phyloP scores from a whole-genome alignment of 92 coral and sea anemone species.

The Parazoanthus swiftii region DNA sequence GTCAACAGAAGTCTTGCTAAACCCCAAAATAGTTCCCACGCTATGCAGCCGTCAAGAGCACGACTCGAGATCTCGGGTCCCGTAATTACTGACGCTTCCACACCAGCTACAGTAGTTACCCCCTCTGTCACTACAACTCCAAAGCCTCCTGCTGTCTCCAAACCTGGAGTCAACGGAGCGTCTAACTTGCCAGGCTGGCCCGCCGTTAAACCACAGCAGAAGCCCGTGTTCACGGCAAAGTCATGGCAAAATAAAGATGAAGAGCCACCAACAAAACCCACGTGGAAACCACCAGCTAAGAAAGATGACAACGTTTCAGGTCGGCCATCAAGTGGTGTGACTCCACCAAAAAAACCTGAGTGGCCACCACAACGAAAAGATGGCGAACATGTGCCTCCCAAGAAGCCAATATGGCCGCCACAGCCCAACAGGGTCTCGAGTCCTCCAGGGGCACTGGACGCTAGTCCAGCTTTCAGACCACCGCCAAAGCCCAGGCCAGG shows the following conservation, averaged over 20 bases:
- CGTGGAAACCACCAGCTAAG: constrained; percentile 32
- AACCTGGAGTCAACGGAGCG: constrained; percentile 12
- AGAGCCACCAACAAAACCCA: constrained; percentile 23
- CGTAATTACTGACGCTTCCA: background rate
- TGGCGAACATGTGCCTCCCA: background rate
- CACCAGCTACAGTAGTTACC: constrained; percentile 16
- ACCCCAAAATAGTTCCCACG: background rate
- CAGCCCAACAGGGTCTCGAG: constrained; percentile 10
- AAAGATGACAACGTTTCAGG: constrained; percentile 22
- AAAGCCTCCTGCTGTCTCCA: constrained; percentile 13
- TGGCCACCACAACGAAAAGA: constrained; percentile 31
- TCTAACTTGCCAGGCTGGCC: constrained; percentile 25
- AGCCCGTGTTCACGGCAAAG: constrained; percentile 32
- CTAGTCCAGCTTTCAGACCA: constrained; percentile 3
- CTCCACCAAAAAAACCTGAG: constrained; percentile 37
- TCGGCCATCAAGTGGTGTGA: constrained; percentile 26
- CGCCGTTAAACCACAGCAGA: constrained; percentile 8
- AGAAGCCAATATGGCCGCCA: constrained; percentile 24
- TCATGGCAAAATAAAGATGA: constrained; percentile 23
- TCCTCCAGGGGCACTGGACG: constrained; percentile 35
- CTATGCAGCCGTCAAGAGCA: background rate
- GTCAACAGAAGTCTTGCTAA: background rate
- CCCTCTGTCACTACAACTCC: constrained; percentile 24
- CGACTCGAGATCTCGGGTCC: constrained; percentile 37
- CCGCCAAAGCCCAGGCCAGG: constrained; percentile 47